A percentile compares a stretch with the other conserved stretches of the same genome.
These are phyloP conservation scores for Microtus montanus DNA, from an alignment of 2,113 vertebrate species.

Conservation along the genomic window DNA sequence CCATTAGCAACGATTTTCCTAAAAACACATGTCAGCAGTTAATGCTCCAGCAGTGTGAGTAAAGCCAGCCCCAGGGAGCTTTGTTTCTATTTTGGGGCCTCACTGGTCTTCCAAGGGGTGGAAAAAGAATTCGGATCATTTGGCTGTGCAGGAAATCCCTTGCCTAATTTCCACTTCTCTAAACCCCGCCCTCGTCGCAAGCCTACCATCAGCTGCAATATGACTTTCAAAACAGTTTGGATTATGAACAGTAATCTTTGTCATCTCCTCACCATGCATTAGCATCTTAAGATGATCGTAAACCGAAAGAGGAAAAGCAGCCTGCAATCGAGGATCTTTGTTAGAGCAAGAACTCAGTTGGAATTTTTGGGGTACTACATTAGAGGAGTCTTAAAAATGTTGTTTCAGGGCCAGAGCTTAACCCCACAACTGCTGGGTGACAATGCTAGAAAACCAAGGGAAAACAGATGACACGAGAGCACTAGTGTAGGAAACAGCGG, in stretches of 20 bases:
- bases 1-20: conserved; percentile 58
- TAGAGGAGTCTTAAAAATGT: neutral
- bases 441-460: neutral
- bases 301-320: neutral
- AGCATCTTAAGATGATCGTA: conserved; percentile 23
- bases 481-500: neutral
- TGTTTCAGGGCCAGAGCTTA: conserved; percentile 13
- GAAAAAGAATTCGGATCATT: conserved; percentile 49
- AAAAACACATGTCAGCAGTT: conserved; percentile 62
- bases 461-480: neutral
- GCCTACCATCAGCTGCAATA: neutral
- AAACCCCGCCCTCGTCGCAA: neutral
- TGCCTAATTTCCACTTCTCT: conserved; percentile 39
- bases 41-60: neutral
- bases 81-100: conserved; percentile 71
- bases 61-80: conserved; percentile 66
- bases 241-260: conserved; percentile 19
- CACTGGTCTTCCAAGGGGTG: conserved; percentile 43
- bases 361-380: neutral
- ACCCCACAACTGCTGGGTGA: neutral
- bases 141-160: conserved; percentile 58
- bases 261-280: neutral
- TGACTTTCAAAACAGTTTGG: neutral
- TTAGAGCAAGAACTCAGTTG: neutral
- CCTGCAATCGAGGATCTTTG: neutral